phyloP scores from a whole-genome alignment of 2,797 vertebrate genomes.

The Brachymystax lenok region DNA sequence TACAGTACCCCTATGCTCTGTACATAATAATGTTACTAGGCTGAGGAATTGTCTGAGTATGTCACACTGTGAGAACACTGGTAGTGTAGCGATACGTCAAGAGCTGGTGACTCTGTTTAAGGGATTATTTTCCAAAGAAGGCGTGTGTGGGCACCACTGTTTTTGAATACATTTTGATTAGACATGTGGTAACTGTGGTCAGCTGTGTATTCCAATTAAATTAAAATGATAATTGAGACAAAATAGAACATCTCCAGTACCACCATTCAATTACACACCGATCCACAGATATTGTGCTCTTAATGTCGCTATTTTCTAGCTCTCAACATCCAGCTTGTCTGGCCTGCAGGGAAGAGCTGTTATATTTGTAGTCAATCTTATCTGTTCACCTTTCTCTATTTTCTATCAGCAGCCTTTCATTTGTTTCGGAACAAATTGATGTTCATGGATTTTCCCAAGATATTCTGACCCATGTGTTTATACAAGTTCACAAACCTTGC shows the following conservation, averaged over 20 bases:
- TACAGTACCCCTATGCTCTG: not conserved
- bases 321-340: slow-evolving; percentile 7
- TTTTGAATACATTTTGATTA: slow-evolving; percentile 43
- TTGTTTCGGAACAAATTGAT: not conserved
- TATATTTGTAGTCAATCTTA: slow-evolving; percentile 2
- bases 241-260: slow-evolving; percentile 36
- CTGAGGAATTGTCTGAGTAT: not conserved
- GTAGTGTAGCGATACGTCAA: not conserved
- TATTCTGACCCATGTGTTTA: slow-evolving; percentile 1
- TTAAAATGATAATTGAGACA: slow-evolving; percentile 36
- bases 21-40: not conserved
- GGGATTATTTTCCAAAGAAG: slow-evolving; percentile 10
- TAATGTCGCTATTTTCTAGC: slow-evolving; percentile 25
- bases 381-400: not conserved
- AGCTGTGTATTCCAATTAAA: slow-evolving; percentile 44
- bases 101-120: not conserved
- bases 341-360: slow-evolving; percentile 30
- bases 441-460: not conserved
- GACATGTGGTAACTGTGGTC: slow-evolving; percentile 28
- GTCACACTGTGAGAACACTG: not conserved
- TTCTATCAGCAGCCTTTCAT: not conserved
- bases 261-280: slow-evolving; percentile 54
- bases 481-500: not conserved
- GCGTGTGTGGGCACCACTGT: slow-evolving; percentile 19
- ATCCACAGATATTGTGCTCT: slow-evolving; percentile 31